phyloP scores from a whole-genome alignment of 2,888 invertebrate genomes.

The Listrodromus nycthemerus region DNA sequence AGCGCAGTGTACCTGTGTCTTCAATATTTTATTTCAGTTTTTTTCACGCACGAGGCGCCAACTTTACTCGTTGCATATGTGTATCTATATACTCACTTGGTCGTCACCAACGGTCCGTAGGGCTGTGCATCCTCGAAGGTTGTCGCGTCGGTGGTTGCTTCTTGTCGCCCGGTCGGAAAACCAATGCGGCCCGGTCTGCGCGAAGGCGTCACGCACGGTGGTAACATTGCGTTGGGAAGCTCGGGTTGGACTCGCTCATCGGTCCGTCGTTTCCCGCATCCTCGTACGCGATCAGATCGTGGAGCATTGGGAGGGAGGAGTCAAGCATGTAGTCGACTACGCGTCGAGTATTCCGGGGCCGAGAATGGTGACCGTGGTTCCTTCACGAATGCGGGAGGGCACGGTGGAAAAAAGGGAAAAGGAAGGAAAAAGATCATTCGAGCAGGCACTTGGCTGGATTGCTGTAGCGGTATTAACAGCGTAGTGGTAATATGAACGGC shows the following conservation, averaged over 20 bases:
- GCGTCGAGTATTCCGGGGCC: slow-evolving; percentile 13
- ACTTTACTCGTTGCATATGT: slow-evolving; percentile 8
- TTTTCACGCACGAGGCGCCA: not conserved
- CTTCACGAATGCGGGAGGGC: slow-evolving; percentile 40
- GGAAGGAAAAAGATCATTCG: not conserved
- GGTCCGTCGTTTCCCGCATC: slow-evolving; percentile 52
- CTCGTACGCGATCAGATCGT: slow-evolving; percentile 37
- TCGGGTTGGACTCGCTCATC: slow-evolving; percentile 16
- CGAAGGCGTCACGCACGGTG: slow-evolving; percentile 50
- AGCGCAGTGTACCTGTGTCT: slow-evolving; percentile 4
- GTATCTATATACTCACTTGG: slow-evolving; percentile 28
- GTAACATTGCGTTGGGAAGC: slow-evolving; percentile 35
- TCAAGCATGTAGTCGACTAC: slow-evolving; percentile 20
- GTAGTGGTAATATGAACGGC: slow-evolving; percentile 18
- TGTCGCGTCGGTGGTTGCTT: slow-evolving; percentile 10
- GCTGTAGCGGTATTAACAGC: slow-evolving; percentile 5
- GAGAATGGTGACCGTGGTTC: slow-evolving; percentile 12
- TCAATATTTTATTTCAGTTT: slow-evolving; percentile 3
- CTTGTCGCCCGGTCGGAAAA: slow-evolving; percentile 58
- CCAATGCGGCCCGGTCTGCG: slow-evolving; percentile 44
- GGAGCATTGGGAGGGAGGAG: not conserved
- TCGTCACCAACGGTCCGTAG: not conserved
- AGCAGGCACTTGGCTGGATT: slow-evolving; percentile 22
- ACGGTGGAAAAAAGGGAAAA: slow-evolving; percentile 1
- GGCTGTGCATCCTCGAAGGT: slow-evolving; percentile 1